Conservation (phyloP, 2,888 invertebrate genomes). For the Ectemnius cavifrons region DNA sequence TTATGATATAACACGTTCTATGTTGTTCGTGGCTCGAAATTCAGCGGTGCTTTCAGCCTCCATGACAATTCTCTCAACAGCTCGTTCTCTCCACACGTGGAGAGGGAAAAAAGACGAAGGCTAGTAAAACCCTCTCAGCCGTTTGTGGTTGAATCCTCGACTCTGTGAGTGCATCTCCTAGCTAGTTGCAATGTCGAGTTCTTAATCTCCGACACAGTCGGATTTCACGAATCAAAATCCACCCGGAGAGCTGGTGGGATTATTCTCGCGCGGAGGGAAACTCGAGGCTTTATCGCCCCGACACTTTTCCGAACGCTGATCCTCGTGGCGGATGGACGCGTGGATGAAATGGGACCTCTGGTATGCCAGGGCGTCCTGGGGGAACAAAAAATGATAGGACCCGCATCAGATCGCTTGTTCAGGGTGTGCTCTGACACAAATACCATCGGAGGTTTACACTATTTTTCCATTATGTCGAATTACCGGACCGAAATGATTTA, state of each 20-base stretch:
- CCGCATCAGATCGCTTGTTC: constrained; percentile 32
- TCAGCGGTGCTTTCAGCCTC: too few relatives aligned
- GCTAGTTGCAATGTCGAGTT: constrained; percentile 9
- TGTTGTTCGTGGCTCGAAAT: too few relatives aligned
- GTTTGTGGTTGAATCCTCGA: constrained; percentile 2
- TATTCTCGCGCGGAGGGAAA: constrained; percentile 10
- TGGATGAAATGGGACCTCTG: constrained; percentile 22
- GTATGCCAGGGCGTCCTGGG: neutral
- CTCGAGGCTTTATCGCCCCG: constrained; percentile 17
- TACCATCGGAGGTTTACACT: constrained; percentile 54
- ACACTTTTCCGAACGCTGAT: constrained; percentile 14
- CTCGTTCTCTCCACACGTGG: neutral
- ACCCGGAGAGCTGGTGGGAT: neutral
- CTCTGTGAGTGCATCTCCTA: neutral
- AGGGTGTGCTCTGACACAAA: constrained; percentile 27
- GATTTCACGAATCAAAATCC: constrained; percentile 26
- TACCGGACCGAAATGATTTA: constrained; percentile 12
- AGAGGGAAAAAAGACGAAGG: neutral
- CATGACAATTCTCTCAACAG: constrained; percentile 8
- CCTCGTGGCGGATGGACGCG: neutral
- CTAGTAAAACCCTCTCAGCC: constrained; percentile 28
- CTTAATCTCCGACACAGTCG: constrained; percentile 22
- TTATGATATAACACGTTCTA: too few relatives aligned
- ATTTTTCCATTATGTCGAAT: constrained; percentile 67
- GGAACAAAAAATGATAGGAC: constrained; percentile 27